A percentile compares a stretch with the other conserved stretches of the same genome.
These are phyloP conservation scores for Spodoptera littoralis DNA, from an alignment of 2,888 invertebrate species.

Conservation along the genomic window DNA sequence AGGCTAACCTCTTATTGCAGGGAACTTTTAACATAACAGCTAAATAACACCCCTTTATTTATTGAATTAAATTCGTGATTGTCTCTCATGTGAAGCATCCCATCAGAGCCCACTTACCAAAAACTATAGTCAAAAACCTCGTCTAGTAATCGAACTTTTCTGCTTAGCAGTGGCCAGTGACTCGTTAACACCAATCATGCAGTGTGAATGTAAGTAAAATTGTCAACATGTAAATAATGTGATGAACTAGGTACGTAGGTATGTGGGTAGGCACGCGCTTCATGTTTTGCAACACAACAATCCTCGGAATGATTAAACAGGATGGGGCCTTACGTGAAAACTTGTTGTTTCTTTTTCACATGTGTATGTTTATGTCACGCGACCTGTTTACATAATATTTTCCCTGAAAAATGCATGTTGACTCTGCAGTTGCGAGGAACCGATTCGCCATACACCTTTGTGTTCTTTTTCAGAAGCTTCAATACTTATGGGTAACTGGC, in stretches of 20 bases:
- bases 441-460: slow-evolving; percentile 46
- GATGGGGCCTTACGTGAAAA: slow-evolving; percentile 64
- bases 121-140: too few relatives aligned
- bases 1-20: too few relatives aligned
- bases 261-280: slow-evolving; percentile 62
- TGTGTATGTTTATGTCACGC: slow-evolving; percentile 60
- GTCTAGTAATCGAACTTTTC: too few relatives aligned
- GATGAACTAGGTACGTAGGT: background rate
- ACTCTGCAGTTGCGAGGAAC: slow-evolving; percentile 53
- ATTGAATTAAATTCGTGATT: too few relatives aligned
- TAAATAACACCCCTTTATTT: too few relatives aligned
- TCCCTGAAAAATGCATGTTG: slow-evolving; percentile 71
- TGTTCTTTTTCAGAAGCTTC: slow-evolving; percentile 29
- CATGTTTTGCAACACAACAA: slow-evolving; percentile 70
- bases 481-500: background rate
- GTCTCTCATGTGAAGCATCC: too few relatives aligned
- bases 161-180: too few relatives aligned
- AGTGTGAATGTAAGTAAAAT: slow-evolving; percentile 16
- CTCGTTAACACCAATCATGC: too few relatives aligned
- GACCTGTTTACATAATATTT: slow-evolving; percentile 77
- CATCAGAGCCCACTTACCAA: too few relatives aligned
- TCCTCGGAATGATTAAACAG: slow-evolving; percentile 80
- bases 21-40: too few relatives aligned
- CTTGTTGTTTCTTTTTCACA: slow-evolving; percentile 70
- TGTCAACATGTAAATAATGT: slow-evolving; percentile 24